These are phyloP conservation scores for Plusia festucae DNA, from an alignment of 2,888 invertebrate species.

Conservation along the genomic window DNA sequence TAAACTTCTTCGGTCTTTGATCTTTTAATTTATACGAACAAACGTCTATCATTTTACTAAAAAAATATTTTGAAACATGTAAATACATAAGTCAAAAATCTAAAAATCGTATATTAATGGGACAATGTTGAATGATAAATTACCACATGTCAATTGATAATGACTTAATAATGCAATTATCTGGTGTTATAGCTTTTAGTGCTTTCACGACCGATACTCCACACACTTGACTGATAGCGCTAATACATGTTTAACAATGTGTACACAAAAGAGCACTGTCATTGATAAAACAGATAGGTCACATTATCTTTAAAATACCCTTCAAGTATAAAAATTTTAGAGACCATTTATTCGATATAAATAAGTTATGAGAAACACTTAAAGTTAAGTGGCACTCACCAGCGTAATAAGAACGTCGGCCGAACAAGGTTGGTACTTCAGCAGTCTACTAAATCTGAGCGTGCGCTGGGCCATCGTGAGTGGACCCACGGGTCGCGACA, in stretches of 20 bases:
- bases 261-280: slow-evolving; percentile 20
- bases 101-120: slow-evolving; percentile 14
- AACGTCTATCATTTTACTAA: not conserved
- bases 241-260: slow-evolving; percentile 19
- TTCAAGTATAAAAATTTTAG: not conserved
- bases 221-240: slow-evolving; percentile 47
- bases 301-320: not conserved
- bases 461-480: slow-evolving; percentile 92
- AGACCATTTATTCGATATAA: not conserved
- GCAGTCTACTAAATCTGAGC: slow-evolving; percentile 91
- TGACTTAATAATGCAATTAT: slow-evolving; percentile 44
- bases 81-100: not conserved
- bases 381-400: slow-evolving; percentile 73
- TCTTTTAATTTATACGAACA: not conserved
- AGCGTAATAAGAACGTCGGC: slow-evolving; percentile 81
- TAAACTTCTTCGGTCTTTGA: slow-evolving; percentile 25
- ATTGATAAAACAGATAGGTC: slow-evolving; percentile 9
- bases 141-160: slow-evolving; percentile 39
- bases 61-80: not conserved
- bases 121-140: slow-evolving; percentile 38
- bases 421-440: slow-evolving; percentile 91
- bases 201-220: slow-evolving; percentile 46
- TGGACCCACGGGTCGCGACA: slow-evolving; percentile 86
- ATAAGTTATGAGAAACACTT: slow-evolving; percentile 12
- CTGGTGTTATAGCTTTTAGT: slow-evolving; percentile 26